A percentile compares a stretch with the other conserved stretches of the same genome.
Conservation (phyloP, 2,113 vertebrate species). For the Apteryx owenii region DNA sequence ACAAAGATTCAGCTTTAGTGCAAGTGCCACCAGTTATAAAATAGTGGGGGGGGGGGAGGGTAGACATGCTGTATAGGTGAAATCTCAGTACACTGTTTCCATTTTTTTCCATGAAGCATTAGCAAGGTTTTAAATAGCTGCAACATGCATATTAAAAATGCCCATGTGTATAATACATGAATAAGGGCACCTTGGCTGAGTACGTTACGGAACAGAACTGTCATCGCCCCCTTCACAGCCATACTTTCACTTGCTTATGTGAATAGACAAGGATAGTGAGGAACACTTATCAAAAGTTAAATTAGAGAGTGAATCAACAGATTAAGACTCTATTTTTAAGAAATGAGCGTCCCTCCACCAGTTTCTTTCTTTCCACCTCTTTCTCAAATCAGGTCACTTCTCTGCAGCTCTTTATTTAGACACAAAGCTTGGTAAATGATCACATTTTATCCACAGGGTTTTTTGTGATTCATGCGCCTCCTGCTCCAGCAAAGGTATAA, state of each 20-base stretch:
- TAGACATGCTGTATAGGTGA: background rate
- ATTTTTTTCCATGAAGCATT: constrained; percentile 43
- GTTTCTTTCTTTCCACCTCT: background rate
- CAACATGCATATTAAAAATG: constrained; percentile 63
- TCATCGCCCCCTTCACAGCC: constrained; percentile 34
- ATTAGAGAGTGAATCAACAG: background rate
- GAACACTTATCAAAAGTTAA: constrained; percentile 18
- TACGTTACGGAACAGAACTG: constrained; percentile 54
- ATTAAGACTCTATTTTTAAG: background rate
- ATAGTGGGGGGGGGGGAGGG: background rate
- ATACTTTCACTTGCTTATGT: constrained; percentile 43
- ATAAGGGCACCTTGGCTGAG: constrained; percentile 67
- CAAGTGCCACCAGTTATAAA: background rate
- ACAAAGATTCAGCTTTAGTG: background rate
- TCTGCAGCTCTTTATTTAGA: constrained; percentile 68
- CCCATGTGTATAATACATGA: constrained; percentile 50
- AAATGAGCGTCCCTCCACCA: background rate
- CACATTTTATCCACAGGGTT: constrained; percentile 58
- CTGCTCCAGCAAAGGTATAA: constrained; percentile 62
- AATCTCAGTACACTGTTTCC: background rate
- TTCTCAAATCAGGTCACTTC: constrained; percentile 64
- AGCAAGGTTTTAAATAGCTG: constrained; percentile 56
- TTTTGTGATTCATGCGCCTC: constrained; percentile 61
- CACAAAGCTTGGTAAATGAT: constrained; percentile 45
- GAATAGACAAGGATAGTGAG: constrained; percentile 41